These are phyloP conservation scores for Nesoenas mayeri DNA, from an alignment of 2,113 vertebrate genomes.

Conservation along the genomic window DNA sequence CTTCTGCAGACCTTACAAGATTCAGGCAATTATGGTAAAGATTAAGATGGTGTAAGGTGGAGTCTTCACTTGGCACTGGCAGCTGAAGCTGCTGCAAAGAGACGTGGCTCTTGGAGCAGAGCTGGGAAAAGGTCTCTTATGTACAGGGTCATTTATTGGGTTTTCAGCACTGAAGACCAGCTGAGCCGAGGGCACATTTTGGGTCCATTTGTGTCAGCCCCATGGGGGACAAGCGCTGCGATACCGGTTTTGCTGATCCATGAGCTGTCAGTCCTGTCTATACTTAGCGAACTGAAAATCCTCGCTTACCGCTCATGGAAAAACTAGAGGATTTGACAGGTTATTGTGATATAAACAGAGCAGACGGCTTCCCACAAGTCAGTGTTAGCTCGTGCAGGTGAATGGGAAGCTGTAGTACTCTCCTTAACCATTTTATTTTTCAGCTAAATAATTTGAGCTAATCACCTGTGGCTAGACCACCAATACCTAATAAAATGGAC, in stretches of 20 bases:
- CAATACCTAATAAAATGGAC: neutral
- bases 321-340: neutral
- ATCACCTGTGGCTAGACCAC: neutral
- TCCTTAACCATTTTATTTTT: neutral
- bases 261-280: neutral
- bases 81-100: neutral
- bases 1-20: neutral
- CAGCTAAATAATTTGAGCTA: neutral
- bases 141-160: neutral
- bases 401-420: neutral
- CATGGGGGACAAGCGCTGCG: fast-evolving
- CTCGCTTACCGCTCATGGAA: neutral
- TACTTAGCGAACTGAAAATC: neutral
- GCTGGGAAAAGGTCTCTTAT: neutral
- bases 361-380: neutral
- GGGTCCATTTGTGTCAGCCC: neutral
- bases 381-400: neutral
- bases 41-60: neutral
- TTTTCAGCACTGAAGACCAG: neutral
- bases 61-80: neutral
- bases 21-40: neutral
- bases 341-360: neutral
- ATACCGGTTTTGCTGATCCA: neutral
- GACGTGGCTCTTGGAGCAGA: neutral
- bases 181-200: neutral